Evolutionary conservation across 2,797 vertebrate genomes (phyloP).

Genomic region (Myotis daubentonii): DNA sequence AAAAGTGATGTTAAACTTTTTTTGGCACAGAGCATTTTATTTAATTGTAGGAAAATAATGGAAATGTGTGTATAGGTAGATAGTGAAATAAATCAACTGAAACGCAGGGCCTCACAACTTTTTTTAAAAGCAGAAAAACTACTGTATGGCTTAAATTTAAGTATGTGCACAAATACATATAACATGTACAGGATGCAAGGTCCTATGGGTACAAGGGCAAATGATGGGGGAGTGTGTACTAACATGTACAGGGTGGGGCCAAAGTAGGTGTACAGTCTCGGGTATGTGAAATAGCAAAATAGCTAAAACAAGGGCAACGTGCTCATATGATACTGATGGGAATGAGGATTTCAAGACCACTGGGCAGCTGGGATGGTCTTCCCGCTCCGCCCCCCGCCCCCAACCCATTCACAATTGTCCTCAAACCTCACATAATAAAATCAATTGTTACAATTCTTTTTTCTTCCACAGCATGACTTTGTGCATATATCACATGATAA

Average conservation of each 20-base stretch:
- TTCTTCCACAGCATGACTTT: slow-evolving; percentile 88
- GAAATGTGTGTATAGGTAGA: neutral
- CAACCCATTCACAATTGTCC: neutral
- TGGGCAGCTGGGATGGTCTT: neutral
- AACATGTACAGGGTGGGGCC: neutral
- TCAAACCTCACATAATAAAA: slow-evolving; percentile 4
- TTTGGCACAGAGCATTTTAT: neutral
- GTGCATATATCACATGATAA: slow-evolving; percentile 99
- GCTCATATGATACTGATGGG: neutral
- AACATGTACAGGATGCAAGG: neutral
- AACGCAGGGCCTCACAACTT: neutral
- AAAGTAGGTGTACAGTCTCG: neutral
- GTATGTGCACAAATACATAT: neutral
- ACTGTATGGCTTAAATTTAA: neutral
- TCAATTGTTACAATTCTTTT: slow-evolving; percentile 67
- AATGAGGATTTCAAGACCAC: neutral
- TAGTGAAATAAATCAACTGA: slow-evolving; percentile 16
- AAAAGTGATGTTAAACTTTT: slow-evolving; percentile 15
- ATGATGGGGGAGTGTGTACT: neutral
- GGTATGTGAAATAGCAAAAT: neutral
- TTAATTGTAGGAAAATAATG: slow-evolving; percentile 10
- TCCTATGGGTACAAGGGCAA: neutral
- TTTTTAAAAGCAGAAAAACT: neutral
- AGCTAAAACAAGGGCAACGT: neutral
- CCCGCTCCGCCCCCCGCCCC: neutral